These are phyloP conservation scores for Masticophis lateralis DNA, from an alignment of 2,797 vertebrate genomes.

Conservation along the genomic window DNA sequence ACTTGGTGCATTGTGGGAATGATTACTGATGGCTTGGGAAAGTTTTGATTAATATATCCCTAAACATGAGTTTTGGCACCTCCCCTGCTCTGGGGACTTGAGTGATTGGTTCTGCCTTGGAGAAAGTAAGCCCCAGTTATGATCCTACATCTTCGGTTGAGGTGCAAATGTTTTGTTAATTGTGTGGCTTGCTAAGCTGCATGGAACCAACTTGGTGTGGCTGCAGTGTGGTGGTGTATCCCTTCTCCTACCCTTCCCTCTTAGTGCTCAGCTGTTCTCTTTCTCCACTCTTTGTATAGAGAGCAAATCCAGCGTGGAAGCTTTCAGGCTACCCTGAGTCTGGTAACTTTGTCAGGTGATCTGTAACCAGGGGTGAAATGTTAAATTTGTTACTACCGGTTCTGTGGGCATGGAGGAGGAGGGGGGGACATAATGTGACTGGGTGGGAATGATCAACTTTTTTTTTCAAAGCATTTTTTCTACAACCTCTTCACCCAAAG, in stretches of 20 bases:
- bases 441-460: too few relatives aligned
- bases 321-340: not conserved
- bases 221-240: slow-evolving; percentile 7
- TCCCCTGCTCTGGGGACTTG: not conserved
- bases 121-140: not conserved
- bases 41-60: not conserved
- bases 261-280: not conserved
- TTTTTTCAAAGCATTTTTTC: too few relatives aligned
- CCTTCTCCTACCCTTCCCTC: not conserved
- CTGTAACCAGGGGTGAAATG: not conserved
- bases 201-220: slow-evolving; percentile 9
- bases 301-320: not conserved
- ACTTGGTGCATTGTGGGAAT: not conserved
- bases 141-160: too few relatives aligned
- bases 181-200: slow-evolving; percentile 1
- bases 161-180: not conserved
- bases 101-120: not conserved
- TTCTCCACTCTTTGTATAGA: not conserved
- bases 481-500: too few relatives aligned
- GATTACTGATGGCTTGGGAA: not conserved
- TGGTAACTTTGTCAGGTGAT: not conserved
- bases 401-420: too few relatives aligned
- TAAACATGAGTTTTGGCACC: not conserved
- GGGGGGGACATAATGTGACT: too few relatives aligned
- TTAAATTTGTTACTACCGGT: too few relatives aligned